Evolutionary conservation across 2,797 vertebrate species (phyloP).

Genomic region (Enteromius argenteus): DNA sequence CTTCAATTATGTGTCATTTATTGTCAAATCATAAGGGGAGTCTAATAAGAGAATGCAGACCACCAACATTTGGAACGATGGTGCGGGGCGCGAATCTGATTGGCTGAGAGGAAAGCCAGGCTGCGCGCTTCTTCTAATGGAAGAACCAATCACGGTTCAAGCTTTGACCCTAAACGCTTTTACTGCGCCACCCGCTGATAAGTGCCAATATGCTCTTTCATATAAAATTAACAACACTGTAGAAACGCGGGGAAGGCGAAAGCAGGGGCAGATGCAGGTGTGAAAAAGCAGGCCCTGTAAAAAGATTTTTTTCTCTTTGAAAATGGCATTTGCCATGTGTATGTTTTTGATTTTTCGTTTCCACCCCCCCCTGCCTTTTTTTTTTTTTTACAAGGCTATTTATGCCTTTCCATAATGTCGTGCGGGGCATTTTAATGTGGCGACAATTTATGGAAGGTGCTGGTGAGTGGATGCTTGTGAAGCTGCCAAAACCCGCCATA

Average conservation of each 20-base stretch:
- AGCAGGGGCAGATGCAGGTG: slow-evolving; percentile 42
- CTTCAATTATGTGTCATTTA: slow-evolving; percentile 58
- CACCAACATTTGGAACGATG: slow-evolving; percentile 69
- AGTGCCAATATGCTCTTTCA: slow-evolving; percentile 78
- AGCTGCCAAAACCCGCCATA: slow-evolving; percentile 60
- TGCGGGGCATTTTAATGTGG: slow-evolving; percentile 70
- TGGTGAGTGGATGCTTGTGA: slow-evolving; percentile 55
- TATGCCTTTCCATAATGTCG: slow-evolving; percentile 70
- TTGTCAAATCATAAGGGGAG: slow-evolving; percentile 24
- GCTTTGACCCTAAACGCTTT: slow-evolving; percentile 79
- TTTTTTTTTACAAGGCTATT: slow-evolving; percentile 69
- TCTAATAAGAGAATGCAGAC: slow-evolving; percentile 49
- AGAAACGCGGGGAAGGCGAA: slow-evolving; percentile 60
- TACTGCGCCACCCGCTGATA: slow-evolving; percentile 75
- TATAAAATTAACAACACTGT: slow-evolving; percentile 80
- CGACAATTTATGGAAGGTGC: slow-evolving; percentile 70
- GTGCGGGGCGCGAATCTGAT: slow-evolving; percentile 69
- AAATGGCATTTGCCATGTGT: slow-evolving; percentile 57
- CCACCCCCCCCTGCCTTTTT: slow-evolving; percentile 62
- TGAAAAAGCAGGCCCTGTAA: slow-evolving; percentile 52
- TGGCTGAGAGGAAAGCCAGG: slow-evolving; percentile 74
- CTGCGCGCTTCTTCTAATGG: slow-evolving; percentile 80
- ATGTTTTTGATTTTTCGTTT: slow-evolving; percentile 57
- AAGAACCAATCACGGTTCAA: slow-evolving; percentile 74
- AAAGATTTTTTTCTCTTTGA: slow-evolving; percentile 54